Evolutionary conservation across 2,888 invertebrate species (phyloP).

Genomic region (Drosophila anomalata): DNA sequence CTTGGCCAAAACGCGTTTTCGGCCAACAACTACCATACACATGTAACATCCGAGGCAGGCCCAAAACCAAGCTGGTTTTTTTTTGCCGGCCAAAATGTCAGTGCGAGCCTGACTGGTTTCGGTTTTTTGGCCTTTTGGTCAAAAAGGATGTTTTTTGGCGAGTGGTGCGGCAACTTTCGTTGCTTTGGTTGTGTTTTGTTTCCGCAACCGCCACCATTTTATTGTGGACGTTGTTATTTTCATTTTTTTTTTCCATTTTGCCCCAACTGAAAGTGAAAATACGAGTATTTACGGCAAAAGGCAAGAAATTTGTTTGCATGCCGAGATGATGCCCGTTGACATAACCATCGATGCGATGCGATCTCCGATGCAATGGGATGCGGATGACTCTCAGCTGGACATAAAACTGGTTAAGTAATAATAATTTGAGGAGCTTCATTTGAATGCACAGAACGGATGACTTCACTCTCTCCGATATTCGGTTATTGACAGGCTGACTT

Average conservation of each 20-base stretch:
- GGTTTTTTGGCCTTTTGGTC: conserved; percentile 57
- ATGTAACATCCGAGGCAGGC: conserved; percentile 15
- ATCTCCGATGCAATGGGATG: conserved; percentile 31
- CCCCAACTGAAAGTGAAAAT: conserved; percentile 67
- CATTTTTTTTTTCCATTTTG: conserved; percentile 43
- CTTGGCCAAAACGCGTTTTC: conserved; percentile 64
- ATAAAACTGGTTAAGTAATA: conserved; percentile 52
- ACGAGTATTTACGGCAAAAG: conserved; percentile 44
- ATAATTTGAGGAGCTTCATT: conserved; percentile 30
- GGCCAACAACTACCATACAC: conserved; percentile 11
- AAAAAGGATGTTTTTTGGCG: conserved; percentile 64
- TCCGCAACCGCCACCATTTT: conserved; percentile 67
- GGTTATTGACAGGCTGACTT: conserved; percentile 19
- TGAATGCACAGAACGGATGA: conserved; percentile 32
- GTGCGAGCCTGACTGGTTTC: conserved; percentile 40
- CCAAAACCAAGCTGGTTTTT: conserved; percentile 21
- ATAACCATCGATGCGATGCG: conserved; percentile 56
- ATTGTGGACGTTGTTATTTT: conserved; percentile 48
- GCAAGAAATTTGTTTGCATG: conserved; percentile 40
- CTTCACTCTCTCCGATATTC: conserved; percentile 12
- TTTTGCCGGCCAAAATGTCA: conserved; percentile 49
- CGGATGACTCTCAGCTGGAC: conserved; percentile 33
- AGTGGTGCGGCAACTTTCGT: conserved; percentile 62
- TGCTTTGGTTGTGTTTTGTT: conserved; percentile 60
- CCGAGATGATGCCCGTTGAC: conserved; percentile 54